Conservation (phyloP, 2,888 invertebrate species). For the Eupithecia centaureata region DNA sequence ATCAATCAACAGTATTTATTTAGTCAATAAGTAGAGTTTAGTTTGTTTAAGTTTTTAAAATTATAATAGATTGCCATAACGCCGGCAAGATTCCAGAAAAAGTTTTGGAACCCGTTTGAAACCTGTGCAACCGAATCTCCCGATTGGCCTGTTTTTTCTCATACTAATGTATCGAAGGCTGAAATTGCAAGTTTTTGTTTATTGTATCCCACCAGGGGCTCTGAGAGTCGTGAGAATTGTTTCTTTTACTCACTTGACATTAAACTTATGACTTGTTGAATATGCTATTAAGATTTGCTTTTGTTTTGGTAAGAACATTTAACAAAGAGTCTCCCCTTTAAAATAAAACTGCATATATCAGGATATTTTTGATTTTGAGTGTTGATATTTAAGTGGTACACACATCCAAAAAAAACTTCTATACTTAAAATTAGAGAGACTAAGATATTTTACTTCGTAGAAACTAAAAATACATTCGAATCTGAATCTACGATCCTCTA, state of each 20-base stretch:
- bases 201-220: conserved; percentile 63
- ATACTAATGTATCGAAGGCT: conserved; percentile 58
- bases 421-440: neutral
- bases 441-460: neutral
- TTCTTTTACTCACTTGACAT: conserved; percentile 50
- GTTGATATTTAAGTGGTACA: neutral
- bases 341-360: neutral
- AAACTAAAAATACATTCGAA: neutral
- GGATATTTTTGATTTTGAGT: neutral
- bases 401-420: neutral
- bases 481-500: neutral
- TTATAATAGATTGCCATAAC: neutral
- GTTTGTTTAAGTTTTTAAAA: neutral
- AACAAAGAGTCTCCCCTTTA: neutral
- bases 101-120: neutral
- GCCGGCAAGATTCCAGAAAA: neutral
- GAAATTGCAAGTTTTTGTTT: conserved; percentile 60
- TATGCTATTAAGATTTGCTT: conserved; percentile 26
- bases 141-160: conserved; percentile 56
- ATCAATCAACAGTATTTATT: too few species aligned
- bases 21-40: too few species aligned
- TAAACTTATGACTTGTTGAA: conserved; percentile 51
- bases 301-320: conserved; percentile 18
- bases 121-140: neutral
- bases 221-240: conserved; percentile 77